Evolutionary conservation across 2,888 invertebrate genomes (phyloP), one percentile per base, ranked within the genome.

Genomic region (Erannis defoliaria): DNA sequence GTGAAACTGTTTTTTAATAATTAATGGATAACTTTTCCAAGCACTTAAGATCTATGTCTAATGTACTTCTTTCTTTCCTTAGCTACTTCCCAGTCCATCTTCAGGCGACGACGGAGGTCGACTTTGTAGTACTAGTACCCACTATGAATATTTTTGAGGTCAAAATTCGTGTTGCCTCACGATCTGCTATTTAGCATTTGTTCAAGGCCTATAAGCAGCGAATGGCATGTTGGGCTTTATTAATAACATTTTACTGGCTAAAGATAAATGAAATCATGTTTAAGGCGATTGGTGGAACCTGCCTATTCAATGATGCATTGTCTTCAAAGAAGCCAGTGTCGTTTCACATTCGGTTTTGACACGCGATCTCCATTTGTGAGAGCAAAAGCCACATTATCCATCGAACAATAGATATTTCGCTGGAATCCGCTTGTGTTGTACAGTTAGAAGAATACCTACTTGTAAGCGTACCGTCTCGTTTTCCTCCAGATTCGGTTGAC

Each of bases 331-430:
- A 51, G 16, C 26, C 8, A 12, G 19, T 42, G 40, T 54, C 63
- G 63, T 64, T 62, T 61, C 62, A 64, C 65, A 56, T 70, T 51
- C 64, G 61, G 68, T 72, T 75, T 68, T 75, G 71, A 80, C 56
- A 81, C 77, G 80, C 78, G 71, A 82, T 71, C 66, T 64, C 51
- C 37, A 65, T 46, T 62, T 74, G 74, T 74, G 73, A 60, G 74
- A 78, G 72, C 66, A 69, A 67, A 56, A 53, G 35, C 16, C 42
- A 42, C 37, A 62, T 62, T 62, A 57, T 53, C 48, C 35, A 48
- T 57, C 68, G 73, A 78, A 81, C 80, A 85, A 83, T 83, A 63
- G 79, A 73, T 66, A 69, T 73, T 81, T 76, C 72, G 71, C 70
- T 73, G 62, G 75, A 74, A 75, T 69, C 45, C 37, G 43, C 38